Conservation (phyloP, 2,113 vertebrate genomes). For the Rhinichthys klamathensis region DNA sequence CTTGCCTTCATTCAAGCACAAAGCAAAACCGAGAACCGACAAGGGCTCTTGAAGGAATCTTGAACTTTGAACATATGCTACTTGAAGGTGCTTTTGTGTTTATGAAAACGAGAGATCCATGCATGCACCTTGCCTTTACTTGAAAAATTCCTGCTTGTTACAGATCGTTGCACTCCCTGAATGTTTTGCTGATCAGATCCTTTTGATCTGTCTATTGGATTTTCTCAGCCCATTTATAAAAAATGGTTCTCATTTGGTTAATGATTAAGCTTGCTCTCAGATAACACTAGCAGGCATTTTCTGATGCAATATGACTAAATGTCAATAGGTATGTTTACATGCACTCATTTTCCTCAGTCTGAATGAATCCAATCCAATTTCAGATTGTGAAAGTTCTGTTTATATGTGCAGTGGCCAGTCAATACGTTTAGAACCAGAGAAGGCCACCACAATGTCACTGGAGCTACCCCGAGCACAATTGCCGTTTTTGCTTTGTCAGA, state of each 20-base stretch:
- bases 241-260: not conserved
- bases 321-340: not conserved
- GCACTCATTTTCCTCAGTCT: not conserved
- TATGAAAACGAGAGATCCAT: not conserved
- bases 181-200: not conserved
- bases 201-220: not conserved
- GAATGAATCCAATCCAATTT: too few species aligned
- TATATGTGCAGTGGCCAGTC: too few species aligned
- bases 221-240: not conserved
- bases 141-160: not conserved
- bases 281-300: not conserved
- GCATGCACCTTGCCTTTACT: not conserved
- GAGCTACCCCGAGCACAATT: too few species aligned
- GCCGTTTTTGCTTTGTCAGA: too few species aligned
- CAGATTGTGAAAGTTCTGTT: too few species aligned
- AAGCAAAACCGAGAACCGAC: not conserved
- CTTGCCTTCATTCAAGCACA: slow-evolving; percentile 62
- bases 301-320: not conserved
- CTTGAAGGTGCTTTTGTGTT: not conserved
- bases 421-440: too few species aligned
- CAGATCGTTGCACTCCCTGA: not conserved
- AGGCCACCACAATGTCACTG: too few species aligned
- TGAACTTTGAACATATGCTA: not conserved
- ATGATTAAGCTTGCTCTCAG: slow-evolving; percentile 3
- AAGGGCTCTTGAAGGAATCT: not conserved